phyloP scores from a whole-genome alignment of 2,113 vertebrate species.

The Oophaga pumilio region DNA sequence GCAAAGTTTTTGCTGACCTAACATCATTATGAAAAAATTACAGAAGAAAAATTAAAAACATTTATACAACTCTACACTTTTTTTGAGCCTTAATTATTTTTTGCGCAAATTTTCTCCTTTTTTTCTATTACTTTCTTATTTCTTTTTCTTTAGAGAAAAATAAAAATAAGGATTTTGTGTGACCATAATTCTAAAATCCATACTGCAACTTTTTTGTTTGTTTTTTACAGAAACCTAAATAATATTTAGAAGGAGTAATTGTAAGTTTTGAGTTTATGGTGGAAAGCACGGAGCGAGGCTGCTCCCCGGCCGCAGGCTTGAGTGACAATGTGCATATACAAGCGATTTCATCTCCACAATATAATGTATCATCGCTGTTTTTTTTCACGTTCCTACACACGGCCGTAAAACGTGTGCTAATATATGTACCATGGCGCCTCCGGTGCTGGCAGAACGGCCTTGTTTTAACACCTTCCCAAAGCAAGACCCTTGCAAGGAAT shows the following conservation, averaged over 20 bases:
- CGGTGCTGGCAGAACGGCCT: background rate
- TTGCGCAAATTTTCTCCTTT: background rate
- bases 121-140: background rate
- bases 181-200: background rate
- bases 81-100: background rate
- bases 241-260: background rate
- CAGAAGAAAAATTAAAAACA: background rate
- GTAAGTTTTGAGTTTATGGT: conserved; percentile 15
- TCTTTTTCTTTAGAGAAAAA: background rate
- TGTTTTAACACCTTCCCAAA: conserved; percentile 26
- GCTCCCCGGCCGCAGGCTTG: background rate
- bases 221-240: background rate
- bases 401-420: conserved; percentile 12
- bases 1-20: background rate
- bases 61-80: background rate
- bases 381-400: conserved; percentile 42
- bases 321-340: conserved; percentile 28
- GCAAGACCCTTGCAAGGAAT: conserved; percentile 26
- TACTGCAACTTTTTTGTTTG: background rate
- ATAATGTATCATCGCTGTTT: conserved; percentile 38
- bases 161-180: background rate
- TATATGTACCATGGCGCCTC: conserved; percentile 1
- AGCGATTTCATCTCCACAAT: conserved; percentile 44
- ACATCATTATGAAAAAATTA: background rate
- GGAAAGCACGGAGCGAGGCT: background rate